Conservation (phyloP, 1,140 invertebrate genomes). For the Sinella curviseta region DNA sequence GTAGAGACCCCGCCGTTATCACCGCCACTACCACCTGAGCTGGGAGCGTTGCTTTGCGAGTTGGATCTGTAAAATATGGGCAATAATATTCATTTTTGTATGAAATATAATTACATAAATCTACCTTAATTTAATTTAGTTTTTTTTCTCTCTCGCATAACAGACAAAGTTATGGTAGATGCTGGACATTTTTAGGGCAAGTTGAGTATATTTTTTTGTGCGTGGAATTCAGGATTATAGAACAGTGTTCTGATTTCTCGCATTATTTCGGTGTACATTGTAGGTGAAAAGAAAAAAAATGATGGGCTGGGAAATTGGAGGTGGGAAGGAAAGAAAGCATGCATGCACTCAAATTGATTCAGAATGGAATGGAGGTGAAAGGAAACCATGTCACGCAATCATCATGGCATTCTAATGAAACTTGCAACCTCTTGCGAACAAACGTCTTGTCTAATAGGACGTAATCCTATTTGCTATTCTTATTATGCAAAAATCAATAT, state of each 20-base stretch:
- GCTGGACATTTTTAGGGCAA: too few species aligned
- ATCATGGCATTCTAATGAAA: not conserved
- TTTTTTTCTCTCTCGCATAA: too few species aligned
- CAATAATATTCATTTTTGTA: too few species aligned
- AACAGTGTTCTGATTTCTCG: not conserved
- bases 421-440: too few species aligned
- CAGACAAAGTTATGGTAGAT: too few species aligned
- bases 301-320: not conserved
- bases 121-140: too few species aligned
- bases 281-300: too few species aligned
- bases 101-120: too few species aligned
- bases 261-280: too few species aligned
- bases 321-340: not conserved
- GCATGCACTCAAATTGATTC: not conserved
- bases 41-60: constrained; percentile 49
- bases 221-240: constrained; percentile 4
- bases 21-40: constrained; percentile 28
- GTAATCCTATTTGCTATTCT: too few species aligned
- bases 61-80: constrained; percentile 46
- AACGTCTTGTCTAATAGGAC: too few species aligned
- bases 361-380: not conserved
- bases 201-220: not conserved
- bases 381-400: constrained; percentile 14
- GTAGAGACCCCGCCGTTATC: not conserved
- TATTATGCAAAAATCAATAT: not conserved